Percentiles rank a stretch among this genome's conserved stretches.
phyloP scores from a whole-genome alignment of 2,888 invertebrate genomes.

The Raillietiella orientalis region DNA sequence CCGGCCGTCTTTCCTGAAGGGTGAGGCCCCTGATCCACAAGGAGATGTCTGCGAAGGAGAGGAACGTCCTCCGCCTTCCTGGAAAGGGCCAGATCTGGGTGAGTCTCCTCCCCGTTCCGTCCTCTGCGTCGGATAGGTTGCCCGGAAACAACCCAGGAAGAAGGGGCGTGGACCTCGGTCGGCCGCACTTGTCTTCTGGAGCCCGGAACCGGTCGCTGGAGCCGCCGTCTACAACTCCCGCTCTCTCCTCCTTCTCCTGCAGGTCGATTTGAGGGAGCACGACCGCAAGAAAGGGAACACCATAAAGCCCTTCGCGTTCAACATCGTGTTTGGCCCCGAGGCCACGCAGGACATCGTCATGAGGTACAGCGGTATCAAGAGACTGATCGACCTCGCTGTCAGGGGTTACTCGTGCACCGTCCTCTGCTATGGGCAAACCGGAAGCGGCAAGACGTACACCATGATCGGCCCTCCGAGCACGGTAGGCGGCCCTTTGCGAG shows the following conservation, averaged over 20 bases:
- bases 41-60: conserved; percentile 2
- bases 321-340: conserved; percentile 72
- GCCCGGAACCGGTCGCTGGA: too few species aligned
- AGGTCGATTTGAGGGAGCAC: too few species aligned
- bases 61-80: conserved; percentile 3
- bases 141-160: too few species aligned
- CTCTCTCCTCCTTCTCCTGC: too few species aligned
- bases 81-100: conserved; percentile 4
- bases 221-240: too few species aligned
- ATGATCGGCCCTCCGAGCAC: conserved; percentile 64
- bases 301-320: conserved; percentile 79
- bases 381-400: conserved; percentile 69
- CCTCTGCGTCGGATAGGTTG: too few species aligned
- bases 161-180: too few species aligned
- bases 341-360: conserved; percentile 53
- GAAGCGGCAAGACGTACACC: conserved; percentile 84
- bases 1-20: too few species aligned
- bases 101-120: neutral
- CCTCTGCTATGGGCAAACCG: conserved; percentile 87
- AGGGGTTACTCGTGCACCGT: conserved; percentile 79
- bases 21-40: conserved; percentile 5
- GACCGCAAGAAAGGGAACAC: too few species aligned
- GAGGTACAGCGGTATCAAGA: conserved; percentile 60
- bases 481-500: conserved; percentile 19
- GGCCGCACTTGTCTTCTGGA: too few species aligned